Conservation (phyloP, 2,888 invertebrate genomes). For the Pogonocherus hispidulus region DNA sequence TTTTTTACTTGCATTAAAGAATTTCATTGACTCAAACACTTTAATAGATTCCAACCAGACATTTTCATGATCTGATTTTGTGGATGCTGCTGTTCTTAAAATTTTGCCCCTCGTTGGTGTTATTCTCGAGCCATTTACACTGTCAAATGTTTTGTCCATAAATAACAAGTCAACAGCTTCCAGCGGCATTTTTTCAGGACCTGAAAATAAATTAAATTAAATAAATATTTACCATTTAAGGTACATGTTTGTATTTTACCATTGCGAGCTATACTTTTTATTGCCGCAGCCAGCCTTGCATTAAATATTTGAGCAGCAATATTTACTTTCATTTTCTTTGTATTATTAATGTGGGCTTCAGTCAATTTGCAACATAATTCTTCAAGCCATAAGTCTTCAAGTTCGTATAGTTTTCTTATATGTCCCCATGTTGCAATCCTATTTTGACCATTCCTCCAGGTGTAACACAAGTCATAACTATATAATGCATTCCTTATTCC, state of each 20-base stretch:
- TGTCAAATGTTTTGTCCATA: neutral
- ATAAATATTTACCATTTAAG: neutral
- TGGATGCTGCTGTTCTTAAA: neutral
- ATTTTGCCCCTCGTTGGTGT: neutral
- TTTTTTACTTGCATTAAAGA: neutral
- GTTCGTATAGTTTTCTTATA: neutral
- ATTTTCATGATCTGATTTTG: neutral
- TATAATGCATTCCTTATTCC: neutral
- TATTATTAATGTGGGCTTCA: neutral
- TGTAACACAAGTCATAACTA: neutral
- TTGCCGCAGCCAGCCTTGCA: neutral
- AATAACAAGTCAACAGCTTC: neutral
- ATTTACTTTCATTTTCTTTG: neutral
- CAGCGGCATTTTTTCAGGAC: neutral
- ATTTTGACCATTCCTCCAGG: neutral
- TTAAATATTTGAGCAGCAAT: neutral
- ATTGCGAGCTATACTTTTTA: neutral
- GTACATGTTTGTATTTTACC: too few relatives aligned
- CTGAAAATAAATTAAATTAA: neutral
- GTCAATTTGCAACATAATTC: neutral
- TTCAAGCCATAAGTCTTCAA: neutral
- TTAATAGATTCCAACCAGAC: neutral
- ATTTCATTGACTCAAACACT: neutral
- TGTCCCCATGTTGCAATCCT: neutral
- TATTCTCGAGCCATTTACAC: neutral